Base-by-base conservation (phyloP, 2,888 invertebrate genomes). In the Meghimatium bilineatum region DNA sequence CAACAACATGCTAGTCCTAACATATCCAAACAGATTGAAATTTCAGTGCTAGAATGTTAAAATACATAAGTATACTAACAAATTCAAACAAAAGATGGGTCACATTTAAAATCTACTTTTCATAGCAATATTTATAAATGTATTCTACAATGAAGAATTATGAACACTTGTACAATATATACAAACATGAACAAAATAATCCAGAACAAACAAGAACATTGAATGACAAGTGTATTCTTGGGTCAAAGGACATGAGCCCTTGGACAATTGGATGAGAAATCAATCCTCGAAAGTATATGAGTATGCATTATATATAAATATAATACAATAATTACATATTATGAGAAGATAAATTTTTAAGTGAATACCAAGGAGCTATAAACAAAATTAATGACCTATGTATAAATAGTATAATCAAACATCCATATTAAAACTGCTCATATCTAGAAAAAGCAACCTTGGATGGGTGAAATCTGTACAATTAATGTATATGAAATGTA, bases 121-220 rank as follows among this genome's bases (percentile, higher is more conserved):
- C n/a, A 71, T 26, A 71, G 12, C 29, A 38, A 26, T 23, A 71
- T 66, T 6, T 36, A 36, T 6, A 71, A 38, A 71, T 38, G 1
- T 36, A 38, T 63, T 8, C 36, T 12, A 44, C 44, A 44, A 36
- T 23, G 26, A 6, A 6, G 38, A 56, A 71, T 26, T 36, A 71
- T 71, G 26, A 71, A 71, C 71, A 71, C 71, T 71, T 71, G 23
- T 71, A 71, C 71, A 71, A 29, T 71, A 71, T 71, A 71, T 71
- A 71, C 71, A 71, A 38, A 38, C 6, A 38, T 71, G 23, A 20
- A 20, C 8, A 14, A 36, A 17, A 23, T 44, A 44, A 34, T 72
- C n/a, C 14, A n/a, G 72, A 52, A 52, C 74, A 49, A 52, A 52
- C 23, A 23, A 71, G 52, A 23, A 74, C 23, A 52, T 20, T 52